Evolutionary conservation across 2,888 invertebrate species (phyloP), one percentile per base, ranked within the genome.

Genomic region (Lasioglossum calceatum): DNA sequence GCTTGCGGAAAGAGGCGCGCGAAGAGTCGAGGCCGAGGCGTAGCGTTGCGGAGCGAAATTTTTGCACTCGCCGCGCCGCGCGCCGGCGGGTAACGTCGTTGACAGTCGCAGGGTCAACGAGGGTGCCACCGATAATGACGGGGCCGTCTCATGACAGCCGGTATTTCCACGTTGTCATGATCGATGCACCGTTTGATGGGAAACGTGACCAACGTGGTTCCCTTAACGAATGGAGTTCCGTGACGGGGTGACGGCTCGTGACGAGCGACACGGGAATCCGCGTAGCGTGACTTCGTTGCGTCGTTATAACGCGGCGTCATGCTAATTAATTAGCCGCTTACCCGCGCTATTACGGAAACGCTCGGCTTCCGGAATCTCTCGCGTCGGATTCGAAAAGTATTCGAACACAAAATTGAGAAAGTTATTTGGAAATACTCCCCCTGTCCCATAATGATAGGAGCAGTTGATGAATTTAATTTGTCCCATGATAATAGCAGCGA

Each of bases 271-370:
- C 81, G 79, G 47, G 78, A 86, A 75, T 81, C 67, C 83, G 79
- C 81, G 73, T 79, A 80, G 73, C 86, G 86, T 82, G 80, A 82
- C 82, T 79, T 47, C 85, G 74, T 79, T 70, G 58, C 77, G 76
- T 73, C 79, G 78, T 82, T 85, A 82, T 73, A 81, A 78, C 73
- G 81, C 76, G 84, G 42, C 78, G 81, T 86, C 85, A 85, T 86
- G 86, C 85, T 85, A 86, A 85, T 86, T 86, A 85, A 86, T 86
- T 85, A 86, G 47, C 79, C 81, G 70, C 42, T 74, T 44, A 44
- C 54, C 50, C 39, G 44, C 44, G 61, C 75, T 47, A 81, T 86
- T 70, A 81, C 79, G 32, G 67, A 79, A 85, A 72, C 74, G 61
- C n/a, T 32, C 39, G 19, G 71, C 81, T 78, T 79, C 71, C 85